Percentiles rank a stretch among this genome's conserved stretches.
Conservation (phyloP, 1,140 invertebrate genomes). For the Macrobrachium rosenbergii region DNA sequence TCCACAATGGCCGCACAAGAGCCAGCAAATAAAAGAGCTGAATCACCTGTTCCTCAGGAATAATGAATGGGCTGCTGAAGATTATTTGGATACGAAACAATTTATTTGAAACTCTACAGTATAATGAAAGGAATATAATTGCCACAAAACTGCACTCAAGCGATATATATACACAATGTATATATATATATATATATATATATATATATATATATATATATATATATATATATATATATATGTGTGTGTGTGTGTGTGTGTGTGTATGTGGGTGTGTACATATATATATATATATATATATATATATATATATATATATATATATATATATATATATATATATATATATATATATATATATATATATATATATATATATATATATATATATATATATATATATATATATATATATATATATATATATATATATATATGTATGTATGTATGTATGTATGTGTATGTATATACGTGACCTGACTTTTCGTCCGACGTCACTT, state of each 20-base stretch:
- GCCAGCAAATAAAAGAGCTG: too few species aligned
- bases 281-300: neutral
- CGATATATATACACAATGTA: too few species aligned
- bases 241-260: neutral
- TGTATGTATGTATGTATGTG: neutral
- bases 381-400: constrained; percentile 36
- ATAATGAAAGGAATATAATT: neutral
- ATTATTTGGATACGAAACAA: neutral
- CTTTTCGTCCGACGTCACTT: neutral
- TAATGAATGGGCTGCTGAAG: too few species aligned
- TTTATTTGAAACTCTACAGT: neutral
- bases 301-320: neutral
- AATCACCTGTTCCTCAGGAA: too few species aligned
- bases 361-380: constrained; percentile 30
- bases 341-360: too few species aligned
- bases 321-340: constrained; percentile 1
- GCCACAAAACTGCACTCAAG: too few species aligned
- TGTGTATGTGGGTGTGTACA: neutral
- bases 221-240: constrained; percentile 3
- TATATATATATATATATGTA: constrained; percentile 7
- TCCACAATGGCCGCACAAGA: too few species aligned
- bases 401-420: constrained; percentile 35
- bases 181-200: too few species aligned
- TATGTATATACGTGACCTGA: neutral
- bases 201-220: constrained; percentile 20